phyloP scores from a whole-genome alignment of 2,888 invertebrate genomes.

The Oscheius sp. region DNA sequence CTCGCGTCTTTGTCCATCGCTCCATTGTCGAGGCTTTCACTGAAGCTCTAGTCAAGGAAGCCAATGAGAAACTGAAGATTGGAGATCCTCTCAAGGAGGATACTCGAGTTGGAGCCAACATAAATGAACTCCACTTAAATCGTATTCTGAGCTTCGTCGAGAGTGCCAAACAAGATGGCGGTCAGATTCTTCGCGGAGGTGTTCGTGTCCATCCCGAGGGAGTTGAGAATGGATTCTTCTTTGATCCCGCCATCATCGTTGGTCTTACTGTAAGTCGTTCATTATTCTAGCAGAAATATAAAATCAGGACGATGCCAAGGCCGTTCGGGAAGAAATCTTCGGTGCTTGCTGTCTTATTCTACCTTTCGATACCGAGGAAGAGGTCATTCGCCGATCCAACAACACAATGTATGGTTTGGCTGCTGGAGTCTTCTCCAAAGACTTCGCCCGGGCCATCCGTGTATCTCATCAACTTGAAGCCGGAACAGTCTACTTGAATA shows the following conservation, averaged over 20 bases:
- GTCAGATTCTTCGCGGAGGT: slow-evolving; percentile 73
- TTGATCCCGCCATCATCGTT: slow-evolving; percentile 74
- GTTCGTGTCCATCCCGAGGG: slow-evolving; percentile 71
- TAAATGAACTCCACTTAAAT: slow-evolving; percentile 73
- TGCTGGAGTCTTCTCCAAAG: slow-evolving; percentile 75
- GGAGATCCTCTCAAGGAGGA: slow-evolving; percentile 60
- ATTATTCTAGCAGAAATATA: neutral
- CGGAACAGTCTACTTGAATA: slow-evolving; percentile 75
- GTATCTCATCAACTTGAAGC: slow-evolving; percentile 73
- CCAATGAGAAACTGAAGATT: slow-evolving; percentile 52
- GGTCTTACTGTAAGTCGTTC: slow-evolving; percentile 39
- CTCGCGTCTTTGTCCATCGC: slow-evolving; percentile 75
- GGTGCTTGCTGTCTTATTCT: slow-evolving; percentile 74
- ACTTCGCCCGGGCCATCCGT: slow-evolving; percentile 73
- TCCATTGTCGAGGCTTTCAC: slow-evolving; percentile 72
- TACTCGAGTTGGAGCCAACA: slow-evolving; percentile 75
- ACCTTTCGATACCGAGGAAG: slow-evolving; percentile 74
- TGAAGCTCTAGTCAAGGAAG: slow-evolving; percentile 71
- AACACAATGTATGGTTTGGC: slow-evolving; percentile 74
- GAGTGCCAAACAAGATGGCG: slow-evolving; percentile 74
- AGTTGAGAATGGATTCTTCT: slow-evolving; percentile 72
- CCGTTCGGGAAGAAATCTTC: slow-evolving; percentile 75
- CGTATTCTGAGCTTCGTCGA: slow-evolving; percentile 73
- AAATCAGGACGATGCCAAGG: slow-evolving; percentile 72
- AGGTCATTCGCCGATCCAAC: slow-evolving; percentile 74